Base-by-base conservation (phyloP, 2,888 invertebrate genomes). In the Perdita meconis region DNA sequence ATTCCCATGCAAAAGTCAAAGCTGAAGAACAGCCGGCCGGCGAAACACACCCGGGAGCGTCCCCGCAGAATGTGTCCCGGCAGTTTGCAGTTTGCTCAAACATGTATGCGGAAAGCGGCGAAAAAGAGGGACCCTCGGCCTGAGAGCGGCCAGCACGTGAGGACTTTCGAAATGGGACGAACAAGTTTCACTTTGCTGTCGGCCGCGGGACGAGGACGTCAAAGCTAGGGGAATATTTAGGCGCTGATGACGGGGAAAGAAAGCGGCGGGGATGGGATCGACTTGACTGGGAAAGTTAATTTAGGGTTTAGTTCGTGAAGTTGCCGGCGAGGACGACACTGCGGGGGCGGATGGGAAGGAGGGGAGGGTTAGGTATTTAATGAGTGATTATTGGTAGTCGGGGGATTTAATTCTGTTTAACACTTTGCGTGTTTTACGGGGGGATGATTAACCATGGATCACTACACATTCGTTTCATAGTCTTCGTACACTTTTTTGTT, bases 41-140 rank as follows among this genome's bases (percentile, higher is more conserved):
- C 59, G 68, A 6, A 69, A 74, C 74, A 59, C 80, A 60, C 63
- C 60, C 78, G 60, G 2, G 50, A 71, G 68, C 57, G 53, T 55
- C 47, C 57, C 74, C 77, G 67, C 78, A 59, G 74, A 75, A 75
- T 81, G 78, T 81, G 78, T 72, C 74, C 82, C 74, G 78, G 67
- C 74, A 78, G 82, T 82, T 82, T 73, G 81, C 78, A 81, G 82
- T 82, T 83, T 78, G 83, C 78, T 83, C 74, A 65, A 80, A 81
- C 82, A 70, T 81, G 81, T 75, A 80, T 78, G 83, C 78, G 69
- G 61, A 83, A 66, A 72, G 57, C 44, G 47, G 36, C 68, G 59
- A 40, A 30, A 64, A 36, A 55, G 67, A 51, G 67, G 53, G 70
- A 24, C n/a, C n/a, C n/a, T n/a, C n/a, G 53, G 42, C 63, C 30